Conservation (phyloP, 2,797 vertebrate species). For the Chanos chanos region DNA sequence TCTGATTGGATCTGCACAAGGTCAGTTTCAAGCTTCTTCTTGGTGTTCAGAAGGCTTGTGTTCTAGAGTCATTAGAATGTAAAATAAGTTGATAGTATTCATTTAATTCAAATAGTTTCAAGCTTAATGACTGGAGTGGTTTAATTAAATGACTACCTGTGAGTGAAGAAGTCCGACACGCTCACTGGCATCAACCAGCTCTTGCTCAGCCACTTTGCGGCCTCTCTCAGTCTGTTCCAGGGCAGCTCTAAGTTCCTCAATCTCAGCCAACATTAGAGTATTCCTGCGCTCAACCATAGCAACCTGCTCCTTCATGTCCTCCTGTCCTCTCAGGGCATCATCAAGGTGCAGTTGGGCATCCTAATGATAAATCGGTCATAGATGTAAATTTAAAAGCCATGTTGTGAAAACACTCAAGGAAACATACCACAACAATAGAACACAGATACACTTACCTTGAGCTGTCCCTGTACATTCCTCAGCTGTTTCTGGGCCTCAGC, state of each 20-base stretch:
- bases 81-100: too few relatives aligned
- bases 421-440: too few relatives aligned
- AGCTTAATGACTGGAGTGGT: too few relatives aligned
- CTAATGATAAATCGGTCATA: slow-evolving; percentile 55
- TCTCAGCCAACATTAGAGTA: slow-evolving; percentile 78
- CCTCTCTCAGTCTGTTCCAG: slow-evolving; percentile 82
- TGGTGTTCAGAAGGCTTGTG: slow-evolving; percentile 70
- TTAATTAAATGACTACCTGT: too few relatives aligned
- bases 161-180: slow-evolving; percentile 76
- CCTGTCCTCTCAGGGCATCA: slow-evolving; percentile 74
- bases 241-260: slow-evolving; percentile 78
- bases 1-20: slow-evolving; percentile 78
- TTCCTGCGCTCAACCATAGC: slow-evolving; percentile 81
- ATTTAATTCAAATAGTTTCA: background rate
- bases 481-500: slow-evolving; percentile 84
- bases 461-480: slow-evolving; percentile 75
- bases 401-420: too few relatives aligned
- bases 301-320: slow-evolving; percentile 85
- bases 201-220: slow-evolving; percentile 79
- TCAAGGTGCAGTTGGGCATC: slow-evolving; percentile 83
- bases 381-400: too few relatives aligned
- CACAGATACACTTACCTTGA: slow-evolving; percentile 75
- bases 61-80: too few relatives aligned
- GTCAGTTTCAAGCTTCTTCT: slow-evolving; percentile 83
- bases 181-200: slow-evolving; percentile 77